These are phyloP conservation scores for Myotis findleyi DNA, from an alignment of 2,797 vertebrate species.

Conservation along the genomic window DNA sequence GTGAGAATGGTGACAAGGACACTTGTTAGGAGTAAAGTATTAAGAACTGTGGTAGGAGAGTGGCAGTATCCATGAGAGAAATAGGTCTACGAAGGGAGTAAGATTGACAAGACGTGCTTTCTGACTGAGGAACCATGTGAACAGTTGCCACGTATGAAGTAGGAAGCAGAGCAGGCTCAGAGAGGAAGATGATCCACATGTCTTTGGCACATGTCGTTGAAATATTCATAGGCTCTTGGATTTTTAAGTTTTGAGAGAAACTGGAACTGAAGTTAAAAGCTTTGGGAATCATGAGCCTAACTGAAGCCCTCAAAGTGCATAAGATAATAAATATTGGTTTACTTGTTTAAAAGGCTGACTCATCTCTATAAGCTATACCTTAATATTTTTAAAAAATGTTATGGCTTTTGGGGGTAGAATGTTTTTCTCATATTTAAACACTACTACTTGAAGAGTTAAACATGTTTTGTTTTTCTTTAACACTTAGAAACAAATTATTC, in stretches of 20 bases:
- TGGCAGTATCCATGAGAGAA: neutral
- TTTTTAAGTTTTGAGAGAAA: conserved; percentile 53
- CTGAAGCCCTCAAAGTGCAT: neutral
- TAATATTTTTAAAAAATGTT: conserved; percentile 18
- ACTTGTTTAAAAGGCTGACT: conserved; percentile 1
- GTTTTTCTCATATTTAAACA: conserved; percentile 41
- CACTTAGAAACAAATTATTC: conserved; percentile 27
- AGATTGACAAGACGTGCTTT: neutral
- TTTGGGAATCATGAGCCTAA: conserved; percentile 1
- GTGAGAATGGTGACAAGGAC: neutral
- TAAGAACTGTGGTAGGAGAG: neutral
- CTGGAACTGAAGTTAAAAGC: conserved; percentile 18
- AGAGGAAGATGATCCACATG: neutral
- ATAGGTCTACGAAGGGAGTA: neutral
- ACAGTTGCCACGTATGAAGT: neutral
- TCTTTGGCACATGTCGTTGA: neutral
- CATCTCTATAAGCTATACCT: neutral
- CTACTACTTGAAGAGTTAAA: conserved; percentile 33
- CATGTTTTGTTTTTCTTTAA: neutral
- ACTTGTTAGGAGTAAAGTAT: neutral
- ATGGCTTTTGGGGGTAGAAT: neutral
- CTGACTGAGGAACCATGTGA: neutral
- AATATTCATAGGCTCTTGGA: conserved; percentile 5
- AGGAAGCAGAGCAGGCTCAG: neutral
- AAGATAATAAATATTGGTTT: conserved; percentile 4